Evolutionary conservation across 1,140 invertebrate genomes (phyloP).

Genomic region (Rhysida immarginata): DNA sequence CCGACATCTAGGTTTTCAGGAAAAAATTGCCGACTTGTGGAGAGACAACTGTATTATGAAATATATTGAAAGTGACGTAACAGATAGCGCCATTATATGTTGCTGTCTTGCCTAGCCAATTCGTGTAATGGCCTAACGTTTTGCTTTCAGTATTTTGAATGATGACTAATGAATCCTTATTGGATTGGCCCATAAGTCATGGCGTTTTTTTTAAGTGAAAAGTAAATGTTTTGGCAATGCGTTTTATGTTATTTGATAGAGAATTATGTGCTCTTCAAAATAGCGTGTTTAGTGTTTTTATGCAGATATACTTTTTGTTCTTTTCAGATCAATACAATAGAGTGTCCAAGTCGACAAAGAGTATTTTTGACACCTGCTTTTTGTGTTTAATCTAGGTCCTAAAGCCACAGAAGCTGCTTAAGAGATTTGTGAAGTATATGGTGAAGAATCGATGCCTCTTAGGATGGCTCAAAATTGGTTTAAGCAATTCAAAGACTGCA

Average conservation of each 20-base stretch:
- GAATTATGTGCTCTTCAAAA: not conserved
- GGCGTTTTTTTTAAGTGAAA: not conserved
- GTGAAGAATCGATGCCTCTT: slow-evolving; percentile 2
- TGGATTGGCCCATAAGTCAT: not conserved
- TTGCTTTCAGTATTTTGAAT: too few species aligned
- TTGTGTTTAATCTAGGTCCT: not conserved
- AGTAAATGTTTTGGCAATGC: not conserved
- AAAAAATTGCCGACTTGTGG: too few species aligned
- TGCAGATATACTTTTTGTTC: not conserved
- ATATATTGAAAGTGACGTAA: too few species aligned
- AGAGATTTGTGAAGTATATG: slow-evolving; percentile 3
- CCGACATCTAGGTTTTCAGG: too few species aligned
- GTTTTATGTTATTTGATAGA: not conserved
- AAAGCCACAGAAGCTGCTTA: slow-evolving; percentile 1
- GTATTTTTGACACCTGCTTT: slow-evolving; percentile 1
- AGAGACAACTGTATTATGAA: too few species aligned
- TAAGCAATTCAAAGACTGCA: not conserved
- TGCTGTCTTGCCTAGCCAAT: too few species aligned
- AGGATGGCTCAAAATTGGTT: not conserved
- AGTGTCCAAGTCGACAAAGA: not conserved
- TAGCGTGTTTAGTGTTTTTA: not conserved
- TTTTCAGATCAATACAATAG: slow-evolving; percentile 8
- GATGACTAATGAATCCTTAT: too few species aligned
- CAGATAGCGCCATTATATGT: too few species aligned
- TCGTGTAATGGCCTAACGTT: too few species aligned